phyloP scores from a whole-genome alignment of 2,113 vertebrate genomes.

The Leucopsar rothschildi region DNA sequence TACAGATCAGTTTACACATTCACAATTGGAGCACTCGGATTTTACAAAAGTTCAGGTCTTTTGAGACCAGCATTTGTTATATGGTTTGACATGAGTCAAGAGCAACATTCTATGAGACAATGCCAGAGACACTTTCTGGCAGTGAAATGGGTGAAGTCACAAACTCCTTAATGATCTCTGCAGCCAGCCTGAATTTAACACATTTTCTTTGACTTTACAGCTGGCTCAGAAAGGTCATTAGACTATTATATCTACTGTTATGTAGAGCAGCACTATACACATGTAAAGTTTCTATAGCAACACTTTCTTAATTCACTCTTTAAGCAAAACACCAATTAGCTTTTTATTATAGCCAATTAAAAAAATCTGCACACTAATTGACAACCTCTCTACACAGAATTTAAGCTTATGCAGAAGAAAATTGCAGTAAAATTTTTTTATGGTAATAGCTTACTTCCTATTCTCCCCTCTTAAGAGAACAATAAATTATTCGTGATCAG shows the following conservation, averaged over 20 bases:
- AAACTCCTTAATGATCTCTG: slow-evolving; percentile 13
- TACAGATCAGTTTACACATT: slow-evolving; percentile 37
- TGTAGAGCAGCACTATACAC: slow-evolving; percentile 13
- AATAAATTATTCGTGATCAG: slow-evolving; percentile 33
- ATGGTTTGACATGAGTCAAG: not conserved
- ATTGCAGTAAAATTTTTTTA: slow-evolving; percentile 30
- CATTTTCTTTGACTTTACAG: slow-evolving; percentile 7
- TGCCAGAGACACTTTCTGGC: not conserved
- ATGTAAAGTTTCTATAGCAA: slow-evolving; percentile 59
- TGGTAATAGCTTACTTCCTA: slow-evolving; percentile 40
- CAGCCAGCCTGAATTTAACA: not conserved
- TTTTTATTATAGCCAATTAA: slow-evolving; percentile 74
- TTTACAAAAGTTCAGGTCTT: slow-evolving; percentile 10
- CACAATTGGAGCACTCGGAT: not conserved
- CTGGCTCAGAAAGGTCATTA: slow-evolving; percentile 42
- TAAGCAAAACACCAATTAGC: slow-evolving; percentile 77
- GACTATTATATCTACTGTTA: slow-evolving; percentile 22
- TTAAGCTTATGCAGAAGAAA: slow-evolving; percentile 66
- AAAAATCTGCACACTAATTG: slow-evolving; percentile 74
- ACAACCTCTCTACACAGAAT: slow-evolving; percentile 65
- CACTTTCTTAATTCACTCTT: slow-evolving; percentile 74
- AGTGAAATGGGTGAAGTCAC: not conserved
- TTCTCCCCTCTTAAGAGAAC: slow-evolving; percentile 29
- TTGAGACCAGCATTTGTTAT: not conserved
- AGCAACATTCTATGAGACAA: slow-evolving; percentile 1